These are phyloP conservation scores for Alouatta palliata DNA, from an alignment of 2,113 vertebrate species.

Conservation along the genomic window DNA sequence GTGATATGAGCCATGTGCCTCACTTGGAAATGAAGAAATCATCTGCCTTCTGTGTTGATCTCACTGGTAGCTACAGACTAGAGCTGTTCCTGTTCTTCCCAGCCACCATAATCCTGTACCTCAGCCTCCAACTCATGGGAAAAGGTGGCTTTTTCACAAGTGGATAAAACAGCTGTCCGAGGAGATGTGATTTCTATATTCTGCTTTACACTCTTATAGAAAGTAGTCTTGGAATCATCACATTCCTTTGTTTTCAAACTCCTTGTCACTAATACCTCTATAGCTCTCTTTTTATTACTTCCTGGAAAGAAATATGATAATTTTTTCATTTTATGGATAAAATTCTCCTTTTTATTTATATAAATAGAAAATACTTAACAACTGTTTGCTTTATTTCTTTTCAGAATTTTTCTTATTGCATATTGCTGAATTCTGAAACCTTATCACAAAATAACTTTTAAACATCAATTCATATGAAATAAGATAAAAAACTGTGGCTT, in stretches of 20 bases:
- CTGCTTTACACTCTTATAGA: background rate
- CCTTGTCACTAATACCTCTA: background rate
- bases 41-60: no score
- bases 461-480: background rate
- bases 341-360: background rate
- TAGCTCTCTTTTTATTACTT: background rate
- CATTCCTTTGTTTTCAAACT: background rate
- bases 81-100: no score
- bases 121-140: conserved; percentile 70
- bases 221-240: background rate
- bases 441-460: background rate
- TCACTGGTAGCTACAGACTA: no score
- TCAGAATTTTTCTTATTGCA: background rate
- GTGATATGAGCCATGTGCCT: no score
- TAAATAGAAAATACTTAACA: background rate
- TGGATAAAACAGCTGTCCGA: conserved; percentile 74
- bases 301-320: background rate
- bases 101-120: background rate
- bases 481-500: background rate
- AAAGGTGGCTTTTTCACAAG: conserved; percentile 74
- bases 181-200: background rate
- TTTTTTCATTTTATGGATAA: background rate
- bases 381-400: background rate
- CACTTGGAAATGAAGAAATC: no score
- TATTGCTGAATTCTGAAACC: background rate